Evolutionary conservation across 2,797 vertebrate genomes (phyloP).

Genomic region (Phoxinus dragarum): DNA sequence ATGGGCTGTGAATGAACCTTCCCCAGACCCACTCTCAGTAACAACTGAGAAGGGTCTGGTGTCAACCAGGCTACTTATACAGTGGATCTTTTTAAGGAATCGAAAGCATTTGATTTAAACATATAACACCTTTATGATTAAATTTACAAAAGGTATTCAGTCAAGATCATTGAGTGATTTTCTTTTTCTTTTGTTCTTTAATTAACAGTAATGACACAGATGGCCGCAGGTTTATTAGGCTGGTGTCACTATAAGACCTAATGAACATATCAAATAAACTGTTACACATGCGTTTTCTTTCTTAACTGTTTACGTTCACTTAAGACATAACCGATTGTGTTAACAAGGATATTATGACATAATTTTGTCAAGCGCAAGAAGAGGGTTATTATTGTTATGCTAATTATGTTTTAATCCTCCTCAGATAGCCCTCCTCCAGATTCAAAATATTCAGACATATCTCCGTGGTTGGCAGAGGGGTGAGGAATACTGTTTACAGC

Average conservation of each 20-base stretch:
- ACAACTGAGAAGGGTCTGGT: too few relatives aligned
- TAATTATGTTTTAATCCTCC: slow-evolving; percentile 3
- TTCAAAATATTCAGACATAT: background rate
- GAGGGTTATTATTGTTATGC: background rate
- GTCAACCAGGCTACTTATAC: background rate
- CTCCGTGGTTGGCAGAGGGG: background rate
- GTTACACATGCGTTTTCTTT: background rate
- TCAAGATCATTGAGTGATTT: background rate
- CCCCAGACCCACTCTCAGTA: too few relatives aligned
- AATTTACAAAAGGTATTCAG: too few relatives aligned
- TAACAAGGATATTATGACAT: background rate
- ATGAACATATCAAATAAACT: background rate
- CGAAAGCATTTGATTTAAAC: background rate
- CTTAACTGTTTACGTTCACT: background rate
- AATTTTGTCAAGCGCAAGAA: background rate
- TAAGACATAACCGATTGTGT: background rate
- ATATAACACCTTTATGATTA: too few relatives aligned
- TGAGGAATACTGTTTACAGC: slow-evolving; percentile 2
- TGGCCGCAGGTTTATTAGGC: background rate
- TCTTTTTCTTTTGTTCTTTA: background rate
- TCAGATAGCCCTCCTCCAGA: background rate
- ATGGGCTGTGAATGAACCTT: too few relatives aligned
- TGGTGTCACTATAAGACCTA: background rate
- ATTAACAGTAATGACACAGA: background rate
- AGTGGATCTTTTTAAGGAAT: background rate